Evolutionary conservation across 1,140 invertebrate species (phyloP).

Genomic region (Ips nitidus): DNA sequence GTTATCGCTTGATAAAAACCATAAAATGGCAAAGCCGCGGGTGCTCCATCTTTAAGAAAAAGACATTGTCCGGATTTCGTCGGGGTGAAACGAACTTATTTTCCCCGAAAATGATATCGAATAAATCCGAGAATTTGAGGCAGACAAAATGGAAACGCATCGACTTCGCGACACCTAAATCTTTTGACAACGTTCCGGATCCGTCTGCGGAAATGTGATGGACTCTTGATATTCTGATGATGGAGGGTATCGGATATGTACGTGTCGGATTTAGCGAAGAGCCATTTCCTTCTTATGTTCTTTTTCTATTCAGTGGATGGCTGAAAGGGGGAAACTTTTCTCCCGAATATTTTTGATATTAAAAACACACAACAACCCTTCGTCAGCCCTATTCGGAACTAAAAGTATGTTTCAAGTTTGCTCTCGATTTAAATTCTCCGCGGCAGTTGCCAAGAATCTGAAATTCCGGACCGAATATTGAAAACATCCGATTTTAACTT

Average conservation of each 20-base stretch:
- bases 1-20: not conserved
- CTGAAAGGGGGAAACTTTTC: not conserved
- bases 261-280: not conserved
- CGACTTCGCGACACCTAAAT: conserved; percentile 13
- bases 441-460: too few species aligned
- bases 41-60: not conserved
- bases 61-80: conserved; percentile 8
- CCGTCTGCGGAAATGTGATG: conserved; percentile 14
- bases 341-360: too few species aligned
- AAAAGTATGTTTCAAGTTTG: too few species aligned
- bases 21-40: not conserved
- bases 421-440: too few species aligned
- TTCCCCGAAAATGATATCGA: conserved; percentile 24
- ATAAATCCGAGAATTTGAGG: conserved; percentile 17
- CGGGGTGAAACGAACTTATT: conserved; percentile 15
- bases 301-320: not conserved
- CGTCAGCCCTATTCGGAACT: too few species aligned
- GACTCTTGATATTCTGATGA: conserved; percentile 11
- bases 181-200: conserved; percentile 10
- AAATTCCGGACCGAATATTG: too few species aligned
- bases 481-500: too few species aligned
- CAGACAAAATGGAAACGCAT: conserved; percentile 30
- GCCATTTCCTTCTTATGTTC: not conserved
- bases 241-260: conserved; percentile 8
- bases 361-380: too few species aligned